Evolutionary conservation across 2,888 invertebrate species (phyloP).

Genomic region (Phortica okadai): DNA sequence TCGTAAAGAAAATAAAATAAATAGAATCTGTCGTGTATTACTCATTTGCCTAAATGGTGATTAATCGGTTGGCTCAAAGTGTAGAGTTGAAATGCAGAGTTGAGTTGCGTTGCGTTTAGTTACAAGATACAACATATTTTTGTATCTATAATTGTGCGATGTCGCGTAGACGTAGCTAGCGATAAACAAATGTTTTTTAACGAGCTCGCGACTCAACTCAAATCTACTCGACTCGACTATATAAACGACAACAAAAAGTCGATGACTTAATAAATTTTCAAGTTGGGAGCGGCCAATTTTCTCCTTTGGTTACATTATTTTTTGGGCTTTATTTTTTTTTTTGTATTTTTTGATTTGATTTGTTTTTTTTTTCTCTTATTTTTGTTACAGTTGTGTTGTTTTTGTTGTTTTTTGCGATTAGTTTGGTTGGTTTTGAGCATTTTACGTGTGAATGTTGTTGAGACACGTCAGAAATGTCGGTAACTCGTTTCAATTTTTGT

Average conservation of each 20-base stretch:
- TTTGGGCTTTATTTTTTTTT: constrained; percentile 7
- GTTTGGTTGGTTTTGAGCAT: too few species aligned
- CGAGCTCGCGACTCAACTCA: too few species aligned
- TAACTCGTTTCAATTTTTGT: constrained; percentile 20
- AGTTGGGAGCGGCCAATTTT: constrained; percentile 50
- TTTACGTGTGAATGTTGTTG: neutral
- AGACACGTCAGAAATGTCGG: constrained; percentile 7
- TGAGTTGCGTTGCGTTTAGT: too few species aligned
- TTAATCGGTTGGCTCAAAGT: constrained; percentile 2
- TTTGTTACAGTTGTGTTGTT: neutral
- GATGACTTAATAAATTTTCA: constrained; percentile 50
- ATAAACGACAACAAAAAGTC: neutral
- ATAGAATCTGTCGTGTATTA: neutral
- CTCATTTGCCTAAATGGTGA: constrained; percentile 1
- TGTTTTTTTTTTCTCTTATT: neutral
- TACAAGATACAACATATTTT: too few species aligned
- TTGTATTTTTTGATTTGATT: neutral
- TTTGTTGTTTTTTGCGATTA: neutral
- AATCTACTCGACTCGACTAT: too few species aligned
- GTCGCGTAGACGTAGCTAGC: too few species aligned
- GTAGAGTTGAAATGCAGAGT: too few species aligned
- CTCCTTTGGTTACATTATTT: constrained; percentile 33
- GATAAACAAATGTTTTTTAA: too few species aligned
- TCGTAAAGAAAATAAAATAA: neutral
- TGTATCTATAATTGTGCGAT: too few species aligned